Percentiles rank a stretch among this genome's conserved stretches.
Evolutionary conservation across 2,113 vertebrate genomes (phyloP).

Genomic region (Pelusios castaneus): DNA sequence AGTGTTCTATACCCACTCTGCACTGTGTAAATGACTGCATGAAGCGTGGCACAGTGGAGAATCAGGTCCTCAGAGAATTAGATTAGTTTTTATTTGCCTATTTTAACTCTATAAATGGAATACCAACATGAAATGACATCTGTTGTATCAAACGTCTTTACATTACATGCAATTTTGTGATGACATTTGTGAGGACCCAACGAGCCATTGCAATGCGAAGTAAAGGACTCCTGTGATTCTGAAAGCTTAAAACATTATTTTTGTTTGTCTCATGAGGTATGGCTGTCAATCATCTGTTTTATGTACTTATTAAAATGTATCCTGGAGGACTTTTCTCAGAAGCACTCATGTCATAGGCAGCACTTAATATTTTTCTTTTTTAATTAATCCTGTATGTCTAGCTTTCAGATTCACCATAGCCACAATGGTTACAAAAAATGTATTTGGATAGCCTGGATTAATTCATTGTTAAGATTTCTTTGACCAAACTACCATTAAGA

Average conservation of each 20-base stretch:
- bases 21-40: rapidly evolving
- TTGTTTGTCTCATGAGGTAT: background rate
- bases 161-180: background rate
- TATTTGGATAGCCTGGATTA: slow-evolving; percentile 11
- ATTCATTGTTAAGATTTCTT: background rate
- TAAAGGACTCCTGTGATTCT: slow-evolving; percentile 24
- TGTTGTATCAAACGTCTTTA: slow-evolving; percentile 1
- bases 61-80: background rate
- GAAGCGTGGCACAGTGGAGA: background rate
- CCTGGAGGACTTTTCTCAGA: background rate
- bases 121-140: background rate
- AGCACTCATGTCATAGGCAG: background rate
- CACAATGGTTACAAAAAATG: background rate
- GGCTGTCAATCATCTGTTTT: slow-evolving; percentile 22
- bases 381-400: background rate
- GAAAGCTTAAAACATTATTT: background rate
- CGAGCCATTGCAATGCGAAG: slow-evolving; percentile 1
- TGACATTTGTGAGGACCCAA: slow-evolving; percentile 21
- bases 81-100: background rate
- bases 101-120: slow-evolving; percentile 19
- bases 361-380: background rate
- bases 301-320: slow-evolving; percentile 16
- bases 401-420: background rate
- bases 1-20: background rate
- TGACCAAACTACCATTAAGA: background rate